Percentiles rank a stretch among this genome's conserved stretches.
These are phyloP conservation scores for Denticeps clupeoides DNA, from an alignment of 2,797 vertebrate genomes.

Conservation along the genomic window DNA sequence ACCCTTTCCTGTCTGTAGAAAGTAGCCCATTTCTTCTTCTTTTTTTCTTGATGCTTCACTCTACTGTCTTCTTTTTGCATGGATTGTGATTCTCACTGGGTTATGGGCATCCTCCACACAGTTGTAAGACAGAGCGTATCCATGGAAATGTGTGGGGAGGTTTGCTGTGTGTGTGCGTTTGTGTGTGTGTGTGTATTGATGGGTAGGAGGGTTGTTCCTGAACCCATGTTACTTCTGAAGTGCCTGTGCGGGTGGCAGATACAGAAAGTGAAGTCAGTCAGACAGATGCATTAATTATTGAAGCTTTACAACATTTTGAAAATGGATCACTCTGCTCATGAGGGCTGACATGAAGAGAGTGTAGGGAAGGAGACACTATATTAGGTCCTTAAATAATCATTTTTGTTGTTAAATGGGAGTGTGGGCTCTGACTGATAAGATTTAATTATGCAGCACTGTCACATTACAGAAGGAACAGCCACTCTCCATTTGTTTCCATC, in stretches of 20 bases:
- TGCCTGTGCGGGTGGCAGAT: not conserved
- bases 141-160: not conserved
- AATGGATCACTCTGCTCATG: not conserved
- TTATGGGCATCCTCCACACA: not conserved
- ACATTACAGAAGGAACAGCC: slow-evolving; percentile 27
- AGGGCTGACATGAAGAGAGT: not conserved
- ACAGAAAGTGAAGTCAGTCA: not conserved
- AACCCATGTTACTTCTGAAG: not conserved
- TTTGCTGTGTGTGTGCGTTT: not conserved
- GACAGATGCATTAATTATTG: not conserved
- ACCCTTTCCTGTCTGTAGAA: slow-evolving; percentile 28
- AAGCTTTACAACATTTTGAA: not conserved
- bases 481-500: slow-evolving; percentile 29
- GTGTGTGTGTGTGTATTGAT: not conserved
- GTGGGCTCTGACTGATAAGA: slow-evolving; percentile 29
- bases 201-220: not conserved
- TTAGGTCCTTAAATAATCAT: not conserved
- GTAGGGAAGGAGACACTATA: not conserved
- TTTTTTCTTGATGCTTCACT: not conserved
- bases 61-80: not conserved
- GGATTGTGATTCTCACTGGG: not conserved
- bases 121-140: not conserved
- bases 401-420: not conserved
- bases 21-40: not conserved
- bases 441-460: slow-evolving; percentile 33